phyloP scores from a whole-genome alignment of 2,888 invertebrate genomes.

The Scelioninae gen. 2 region DNA sequence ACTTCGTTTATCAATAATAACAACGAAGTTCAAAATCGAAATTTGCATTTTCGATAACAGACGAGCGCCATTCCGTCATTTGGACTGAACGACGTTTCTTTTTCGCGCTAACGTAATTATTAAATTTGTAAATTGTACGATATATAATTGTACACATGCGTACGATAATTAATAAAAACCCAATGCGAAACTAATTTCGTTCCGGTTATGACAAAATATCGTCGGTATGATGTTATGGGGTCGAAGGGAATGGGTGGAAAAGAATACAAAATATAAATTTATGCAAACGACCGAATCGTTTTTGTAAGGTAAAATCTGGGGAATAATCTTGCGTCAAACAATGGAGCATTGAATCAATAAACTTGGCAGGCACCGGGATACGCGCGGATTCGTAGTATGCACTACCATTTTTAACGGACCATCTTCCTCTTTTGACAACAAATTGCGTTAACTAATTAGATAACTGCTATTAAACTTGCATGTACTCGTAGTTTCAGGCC shows the following conservation, averaged over 20 bases:
- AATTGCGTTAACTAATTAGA: slow-evolving; percentile 30
- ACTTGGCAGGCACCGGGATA: slow-evolving; percentile 29
- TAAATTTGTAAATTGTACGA: too few relatives aligned
- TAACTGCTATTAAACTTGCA: slow-evolving; percentile 35
- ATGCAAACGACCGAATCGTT: slow-evolving; percentile 18
- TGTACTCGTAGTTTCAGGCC: slow-evolving; percentile 14
- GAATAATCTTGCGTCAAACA: slow-evolving; percentile 43
- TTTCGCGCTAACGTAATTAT: too few relatives aligned
- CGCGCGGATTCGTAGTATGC: slow-evolving; percentile 25
- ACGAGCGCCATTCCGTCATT: background rate
- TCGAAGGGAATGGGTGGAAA: too few relatives aligned
- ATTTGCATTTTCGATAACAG: background rate
- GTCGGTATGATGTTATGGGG: too few relatives aligned
- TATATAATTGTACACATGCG: too few relatives aligned
- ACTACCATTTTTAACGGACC: slow-evolving; percentile 30
- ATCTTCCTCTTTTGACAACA: slow-evolving; percentile 15
- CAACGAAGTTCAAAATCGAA: slow-evolving; percentile 1
- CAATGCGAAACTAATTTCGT: too few relatives aligned
- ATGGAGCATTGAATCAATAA: slow-evolving; percentile 50
- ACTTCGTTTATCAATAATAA: slow-evolving; percentile 19
- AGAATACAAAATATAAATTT: slow-evolving; percentile 4
- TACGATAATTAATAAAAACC: too few relatives aligned
- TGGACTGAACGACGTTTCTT: background rate
- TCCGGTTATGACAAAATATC: too few relatives aligned
- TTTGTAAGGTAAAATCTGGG: slow-evolving; percentile 33